A percentile compares a stretch with the other conserved stretches of the same genome.
These are phyloP conservation scores for Cerastis leucographa DNA, from an alignment of 2,888 invertebrate species.

Conservation along the genomic window DNA sequence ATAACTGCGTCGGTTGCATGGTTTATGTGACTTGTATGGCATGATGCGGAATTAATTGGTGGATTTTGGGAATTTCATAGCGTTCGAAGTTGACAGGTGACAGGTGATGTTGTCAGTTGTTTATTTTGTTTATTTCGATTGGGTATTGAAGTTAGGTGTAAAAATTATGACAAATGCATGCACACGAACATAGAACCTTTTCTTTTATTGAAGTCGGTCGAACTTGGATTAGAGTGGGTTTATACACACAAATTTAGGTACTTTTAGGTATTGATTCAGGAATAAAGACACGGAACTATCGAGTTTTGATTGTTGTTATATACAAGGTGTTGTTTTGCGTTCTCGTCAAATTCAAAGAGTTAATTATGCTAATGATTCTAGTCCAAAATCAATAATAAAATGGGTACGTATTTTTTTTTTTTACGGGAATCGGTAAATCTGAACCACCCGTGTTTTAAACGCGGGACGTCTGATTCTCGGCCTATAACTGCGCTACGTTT, in stretches of 20 bases:
- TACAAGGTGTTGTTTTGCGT: too few species aligned
- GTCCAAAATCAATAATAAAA: too few species aligned
- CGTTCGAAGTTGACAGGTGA: constrained; percentile 37
- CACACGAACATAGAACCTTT: neutral
- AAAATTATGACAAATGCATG: neutral
- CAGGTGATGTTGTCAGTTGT: constrained; percentile 30
- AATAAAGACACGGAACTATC: neutral
- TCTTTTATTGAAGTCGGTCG: neutral
- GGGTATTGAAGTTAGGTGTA: neutral
- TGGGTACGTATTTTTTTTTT: too few species aligned
- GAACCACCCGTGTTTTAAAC: too few species aligned
- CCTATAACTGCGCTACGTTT: too few species aligned
- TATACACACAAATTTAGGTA: neutral
- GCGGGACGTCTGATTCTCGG: too few species aligned
- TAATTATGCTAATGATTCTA: too few species aligned
- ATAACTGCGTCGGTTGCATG: constrained; percentile 69
- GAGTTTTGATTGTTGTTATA: neutral
- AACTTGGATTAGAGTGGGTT: neutral
- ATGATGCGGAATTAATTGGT: constrained; percentile 62
- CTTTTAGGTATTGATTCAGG: neutral
- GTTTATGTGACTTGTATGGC: constrained; percentile 64
- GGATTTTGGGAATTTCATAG: constrained; percentile 35
- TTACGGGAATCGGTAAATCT: too few species aligned
- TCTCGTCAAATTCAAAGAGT: too few species aligned
- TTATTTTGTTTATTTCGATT: constrained; percentile 17